Conservation (phyloP, 2,113 vertebrate genomes). For the Microcebus lehilahytsara region DNA sequence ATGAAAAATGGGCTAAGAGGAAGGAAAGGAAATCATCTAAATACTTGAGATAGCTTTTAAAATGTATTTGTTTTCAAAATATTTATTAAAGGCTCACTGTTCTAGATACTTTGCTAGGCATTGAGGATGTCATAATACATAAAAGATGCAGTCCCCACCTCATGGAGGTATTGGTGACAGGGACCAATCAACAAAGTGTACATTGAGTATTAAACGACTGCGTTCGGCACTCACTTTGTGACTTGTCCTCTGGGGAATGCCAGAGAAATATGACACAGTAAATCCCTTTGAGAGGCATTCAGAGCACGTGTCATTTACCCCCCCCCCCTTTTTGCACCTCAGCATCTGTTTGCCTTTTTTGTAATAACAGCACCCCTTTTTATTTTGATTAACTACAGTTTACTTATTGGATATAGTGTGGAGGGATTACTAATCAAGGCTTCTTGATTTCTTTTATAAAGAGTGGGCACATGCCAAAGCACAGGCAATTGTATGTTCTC, state of each 20-base stretch:
- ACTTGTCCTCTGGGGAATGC: not conserved
- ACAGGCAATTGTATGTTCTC: not conserved
- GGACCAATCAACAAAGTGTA: not conserved
- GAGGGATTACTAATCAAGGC: not conserved
- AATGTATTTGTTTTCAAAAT: not conserved
- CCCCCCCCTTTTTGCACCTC: not conserved
- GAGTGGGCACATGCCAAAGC: not conserved
- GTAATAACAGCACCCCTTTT: not conserved
- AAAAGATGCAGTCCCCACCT: not conserved
- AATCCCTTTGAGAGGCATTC: not conserved
- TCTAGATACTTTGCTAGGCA: not conserved
- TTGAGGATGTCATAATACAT: not conserved
- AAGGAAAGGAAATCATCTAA: constrained; percentile 36
- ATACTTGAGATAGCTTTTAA: constrained; percentile 12
- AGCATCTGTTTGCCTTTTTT: not conserved
- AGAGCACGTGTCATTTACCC: not conserved
- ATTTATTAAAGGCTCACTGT: not conserved
- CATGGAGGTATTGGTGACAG: not conserved
- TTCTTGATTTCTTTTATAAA: not conserved
- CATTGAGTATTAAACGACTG: not conserved
- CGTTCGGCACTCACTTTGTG: not conserved
- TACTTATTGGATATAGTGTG: not conserved
- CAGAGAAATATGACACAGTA: not conserved
- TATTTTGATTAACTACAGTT: not conserved
- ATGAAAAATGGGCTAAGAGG: not conserved